Percentiles rank a stretch among this genome's conserved stretches.
phyloP scores from a whole-genome alignment of 2,797 vertebrate species.

The Neomorphus geoffroyi region DNA sequence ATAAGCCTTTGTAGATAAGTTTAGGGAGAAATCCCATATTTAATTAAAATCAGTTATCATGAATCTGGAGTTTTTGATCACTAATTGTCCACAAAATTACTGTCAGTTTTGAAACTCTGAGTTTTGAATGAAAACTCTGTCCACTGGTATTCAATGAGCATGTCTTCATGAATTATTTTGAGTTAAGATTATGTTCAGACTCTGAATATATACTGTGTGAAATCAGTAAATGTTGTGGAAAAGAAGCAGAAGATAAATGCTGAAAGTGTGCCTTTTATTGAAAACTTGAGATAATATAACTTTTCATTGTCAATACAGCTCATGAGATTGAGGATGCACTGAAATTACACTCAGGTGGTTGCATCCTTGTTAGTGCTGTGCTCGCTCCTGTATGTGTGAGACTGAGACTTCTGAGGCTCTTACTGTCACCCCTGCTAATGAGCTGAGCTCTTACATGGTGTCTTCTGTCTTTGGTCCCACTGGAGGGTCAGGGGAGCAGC shows the following conservation, averaged over 20 bases:
- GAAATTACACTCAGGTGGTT: not conserved
- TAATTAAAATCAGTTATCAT: conserved; percentile 58
- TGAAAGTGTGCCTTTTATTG: not conserved
- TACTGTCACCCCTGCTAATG: not conserved
- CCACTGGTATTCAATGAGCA: not conserved
- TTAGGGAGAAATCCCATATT: not conserved
- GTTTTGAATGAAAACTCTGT: not conserved
- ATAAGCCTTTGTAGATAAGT: conserved; percentile 25
- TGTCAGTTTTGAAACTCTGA: not conserved
- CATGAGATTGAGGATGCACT: not conserved
- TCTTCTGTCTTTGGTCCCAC: not conserved
- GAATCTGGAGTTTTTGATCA: conserved; percentile 26
- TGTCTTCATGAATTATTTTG: not conserved
- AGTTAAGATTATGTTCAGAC: not conserved
- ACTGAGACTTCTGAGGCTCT: not conserved
- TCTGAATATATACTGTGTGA: not conserved
- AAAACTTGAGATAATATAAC: not conserved
- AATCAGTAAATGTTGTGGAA: not conserved
- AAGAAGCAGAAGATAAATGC: not conserved
- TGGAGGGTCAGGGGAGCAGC: not conserved
- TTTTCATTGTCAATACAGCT: not conserved
- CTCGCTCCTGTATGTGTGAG: rapidly evolving
- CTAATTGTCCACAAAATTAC: conserved; percentile 15
- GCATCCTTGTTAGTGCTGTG: not conserved
- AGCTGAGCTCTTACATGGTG: not conserved